Evolutionary conservation across 2,888 invertebrate genomes (phyloP).

Genomic region (Gibbula magus): DNA sequence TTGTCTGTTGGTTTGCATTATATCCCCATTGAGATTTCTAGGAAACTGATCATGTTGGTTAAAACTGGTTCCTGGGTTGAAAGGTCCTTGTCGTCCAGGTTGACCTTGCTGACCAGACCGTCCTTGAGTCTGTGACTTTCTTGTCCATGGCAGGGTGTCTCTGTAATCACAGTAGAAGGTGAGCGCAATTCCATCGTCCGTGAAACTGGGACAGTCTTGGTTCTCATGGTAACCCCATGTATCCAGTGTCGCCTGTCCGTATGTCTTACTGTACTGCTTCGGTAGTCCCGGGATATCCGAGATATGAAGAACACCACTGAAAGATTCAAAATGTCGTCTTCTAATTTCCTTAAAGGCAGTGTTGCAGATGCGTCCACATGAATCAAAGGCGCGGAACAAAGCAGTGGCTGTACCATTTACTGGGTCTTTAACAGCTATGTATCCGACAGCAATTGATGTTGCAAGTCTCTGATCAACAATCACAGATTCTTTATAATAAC

Average conservation of each 20-base stretch:
- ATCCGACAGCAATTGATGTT: slow-evolving; percentile 58
- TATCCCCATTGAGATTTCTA: no score
- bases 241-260: slow-evolving; percentile 54
- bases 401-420: slow-evolving; percentile 45
- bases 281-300: slow-evolving; percentile 42
- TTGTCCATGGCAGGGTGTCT: slow-evolving; percentile 39
- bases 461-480: slow-evolving; percentile 62
- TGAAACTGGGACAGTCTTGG: slow-evolving; percentile 53
- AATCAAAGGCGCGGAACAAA: slow-evolving; percentile 59
- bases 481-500: slow-evolving; percentile 63
- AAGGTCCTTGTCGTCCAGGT: no score
- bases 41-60: no score
- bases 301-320: slow-evolving; percentile 55
- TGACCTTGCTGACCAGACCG: no score
- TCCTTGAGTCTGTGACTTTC: neutral
- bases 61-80: no score
- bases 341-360: slow-evolving; percentile 58
- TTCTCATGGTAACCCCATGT: slow-evolving; percentile 57
- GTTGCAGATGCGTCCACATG: slow-evolving; percentile 64
- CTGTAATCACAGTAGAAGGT: slow-evolving; percentile 66
- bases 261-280: slow-evolving; percentile 48
- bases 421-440: slow-evolving; percentile 63
- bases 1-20: no score
- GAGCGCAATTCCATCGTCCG: slow-evolving; percentile 52
- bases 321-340: slow-evolving; percentile 45